Evolutionary conservation across 2,888 invertebrate species (phyloP).

Genomic region (Pimpla rufipes): DNA sequence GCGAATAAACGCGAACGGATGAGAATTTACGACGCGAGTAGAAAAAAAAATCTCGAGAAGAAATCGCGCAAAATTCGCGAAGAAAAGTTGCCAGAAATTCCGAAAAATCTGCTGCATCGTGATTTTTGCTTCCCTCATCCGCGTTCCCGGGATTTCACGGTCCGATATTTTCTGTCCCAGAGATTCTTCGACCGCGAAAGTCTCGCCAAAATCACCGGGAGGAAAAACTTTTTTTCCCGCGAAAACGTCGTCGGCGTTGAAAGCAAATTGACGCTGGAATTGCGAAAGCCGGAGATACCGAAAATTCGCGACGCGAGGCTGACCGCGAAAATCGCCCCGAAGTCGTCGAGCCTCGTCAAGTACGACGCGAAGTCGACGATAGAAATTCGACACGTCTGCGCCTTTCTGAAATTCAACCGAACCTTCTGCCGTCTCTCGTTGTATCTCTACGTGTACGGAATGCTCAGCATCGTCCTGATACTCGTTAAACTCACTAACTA

Average conservation of each 20-base stretch:
- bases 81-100: conserved; percentile 20
- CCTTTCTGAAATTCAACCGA: conserved; percentile 75
- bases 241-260: conserved; percentile 3
- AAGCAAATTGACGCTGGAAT: not conserved
- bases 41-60: conserved; percentile 45
- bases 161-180: conserved; percentile 62
- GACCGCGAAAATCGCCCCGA: no score
- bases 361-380: not conserved
- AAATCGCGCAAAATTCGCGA: conserved; percentile 17
- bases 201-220: conserved; percentile 7
- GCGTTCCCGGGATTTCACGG: conserved; percentile 56
- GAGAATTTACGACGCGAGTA: conserved; percentile 70
- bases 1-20: conserved; percentile 71
- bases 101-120: not conserved
- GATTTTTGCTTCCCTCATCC: conserved; percentile 28
- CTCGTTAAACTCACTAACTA: conserved; percentile 72
- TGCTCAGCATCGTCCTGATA: conserved; percentile 76
- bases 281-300: not conserved
- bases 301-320: not conserved
- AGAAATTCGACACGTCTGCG: conserved; percentile 54
- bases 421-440: conserved; percentile 76
- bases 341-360: not conserved
- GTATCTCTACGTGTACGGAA: conserved; percentile 78
- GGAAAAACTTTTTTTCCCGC: not conserved
- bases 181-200: conserved; percentile 8